These are phyloP conservation scores for Habroteleia sp. DNA, from an alignment of 2,888 invertebrate species.

Conservation along the genomic window DNA sequence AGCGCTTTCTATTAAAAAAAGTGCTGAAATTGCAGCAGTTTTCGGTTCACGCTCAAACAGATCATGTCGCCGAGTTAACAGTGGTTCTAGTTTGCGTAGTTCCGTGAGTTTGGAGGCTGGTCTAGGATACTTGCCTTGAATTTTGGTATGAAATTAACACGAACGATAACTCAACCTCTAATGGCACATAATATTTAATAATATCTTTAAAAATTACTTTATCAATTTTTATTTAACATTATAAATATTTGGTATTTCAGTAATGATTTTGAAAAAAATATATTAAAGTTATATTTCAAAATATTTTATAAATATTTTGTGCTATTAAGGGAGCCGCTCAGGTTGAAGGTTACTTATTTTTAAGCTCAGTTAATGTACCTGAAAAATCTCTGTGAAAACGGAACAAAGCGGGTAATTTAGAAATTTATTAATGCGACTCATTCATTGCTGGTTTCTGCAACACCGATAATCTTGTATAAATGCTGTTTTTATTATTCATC, in stretches of 20 bases:
- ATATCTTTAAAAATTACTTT: not conserved
- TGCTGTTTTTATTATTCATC: not conserved
- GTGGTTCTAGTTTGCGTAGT: constrained; percentile 76
- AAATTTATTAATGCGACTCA: not conserved
- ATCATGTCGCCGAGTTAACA: constrained; percentile 73
- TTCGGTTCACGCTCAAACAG: constrained; percentile 86
- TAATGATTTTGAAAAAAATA: too few species aligned
- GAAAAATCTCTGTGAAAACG: constrained; percentile 52
- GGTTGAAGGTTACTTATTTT: constrained; percentile 15
- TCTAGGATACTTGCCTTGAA: constrained; percentile 77
- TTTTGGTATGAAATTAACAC: not conserved
- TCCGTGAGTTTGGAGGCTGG: constrained; percentile 79
- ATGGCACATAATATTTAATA: not conserved
- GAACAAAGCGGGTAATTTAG: constrained; percentile 50
- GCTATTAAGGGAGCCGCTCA: constrained; percentile 3
- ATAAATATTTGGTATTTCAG: too few species aligned
- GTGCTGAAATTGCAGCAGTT: constrained; percentile 92
- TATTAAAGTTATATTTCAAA: too few species aligned
- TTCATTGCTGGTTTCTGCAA: constrained; percentile 2
- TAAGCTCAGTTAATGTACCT: constrained; percentile 54
- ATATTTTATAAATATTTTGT: constrained; percentile 1
- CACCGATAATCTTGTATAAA: not conserved
- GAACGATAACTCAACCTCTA: too few species aligned
- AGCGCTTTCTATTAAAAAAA: constrained; percentile 92
- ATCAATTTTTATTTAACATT: too few species aligned